Base-by-base conservation (phyloP, 2,888 invertebrate species). In the Nudaria mundana region DNA sequence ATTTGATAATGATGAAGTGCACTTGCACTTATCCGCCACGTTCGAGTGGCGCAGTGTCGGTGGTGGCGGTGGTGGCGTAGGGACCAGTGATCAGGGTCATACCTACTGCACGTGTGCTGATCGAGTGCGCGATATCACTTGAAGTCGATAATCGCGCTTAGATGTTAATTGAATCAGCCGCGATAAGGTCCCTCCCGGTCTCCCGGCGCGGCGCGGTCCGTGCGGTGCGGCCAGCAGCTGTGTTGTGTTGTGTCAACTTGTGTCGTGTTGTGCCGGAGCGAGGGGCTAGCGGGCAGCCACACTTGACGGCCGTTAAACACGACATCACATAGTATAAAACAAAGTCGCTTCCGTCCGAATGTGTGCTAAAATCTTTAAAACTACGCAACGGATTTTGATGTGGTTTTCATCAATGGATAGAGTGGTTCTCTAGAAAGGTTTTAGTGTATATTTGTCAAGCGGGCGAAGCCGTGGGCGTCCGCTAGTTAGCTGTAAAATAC, bases 151-250 rank as follows among this genome's bases (percentile, higher is more conserved):
- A 22, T 24, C 37, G 31, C 15, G 22, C 37, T 22, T 38, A 29
- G 55, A 65, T 67, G 35, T 35, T 56, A 60, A 67, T 57, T 52
- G 42, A 62, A 67, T 58, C 38, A 44, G 13, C 23, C 3, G 34
- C 40, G 63, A 60, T 58, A 59, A 30, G 34, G 42, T 14, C 15
- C 32, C 6, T 18, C n/a, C n/a, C n/a, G n/a, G n/a, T n/a, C n/a
- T n/a, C n/a, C n/a, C n/a, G n/a, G n/a, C n/a, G n/a, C n/a, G n/a
- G n/a, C n/a, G n/a, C n/a, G n/a, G n/a, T n/a, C n/a, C n/a, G n/a
- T n/a, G n/a, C n/a, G n/a, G n/a, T n/a, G n/a, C n/a, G n/a, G n/a
- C n/a, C n/a, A n/a, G n/a, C n/a, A n/a, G n/a, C n/a, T n/a, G n/a
- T n/a, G 26, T 26, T 2, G 2, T 7, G 8, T 11, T 2, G 12